Conservation (phyloP, 2,797 vertebrate genomes). For the Apodemus agrarius region DNA sequence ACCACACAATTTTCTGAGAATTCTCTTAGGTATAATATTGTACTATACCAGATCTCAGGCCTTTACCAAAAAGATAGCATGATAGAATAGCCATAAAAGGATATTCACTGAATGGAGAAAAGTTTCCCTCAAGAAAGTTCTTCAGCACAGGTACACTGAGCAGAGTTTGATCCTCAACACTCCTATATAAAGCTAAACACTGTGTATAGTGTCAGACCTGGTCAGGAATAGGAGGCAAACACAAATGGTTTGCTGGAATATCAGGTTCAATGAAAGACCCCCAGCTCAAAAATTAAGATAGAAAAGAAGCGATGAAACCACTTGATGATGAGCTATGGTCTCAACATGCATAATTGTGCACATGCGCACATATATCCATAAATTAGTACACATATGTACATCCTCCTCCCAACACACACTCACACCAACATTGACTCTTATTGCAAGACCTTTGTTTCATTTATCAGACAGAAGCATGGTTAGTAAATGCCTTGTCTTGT, state of each 20-base stretch:
- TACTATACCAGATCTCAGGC: not conserved
- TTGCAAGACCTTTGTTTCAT: not conserved
- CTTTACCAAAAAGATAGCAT: not conserved
- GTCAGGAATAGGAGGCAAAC: not conserved
- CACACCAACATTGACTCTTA: not conserved
- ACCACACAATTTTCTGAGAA: not conserved
- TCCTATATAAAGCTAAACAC: not conserved
- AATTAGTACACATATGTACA: not conserved
- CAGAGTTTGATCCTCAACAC: not conserved
- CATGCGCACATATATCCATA: not conserved
- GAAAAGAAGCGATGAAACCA: not conserved
- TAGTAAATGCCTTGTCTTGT: slow-evolving; percentile 8
- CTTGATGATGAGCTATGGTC: not conserved
- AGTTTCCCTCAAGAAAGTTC: not conserved
- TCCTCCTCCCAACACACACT: no score
- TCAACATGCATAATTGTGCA: not conserved
- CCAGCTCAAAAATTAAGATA: not conserved
- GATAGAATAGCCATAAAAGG: not conserved
- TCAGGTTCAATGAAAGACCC: not conserved
- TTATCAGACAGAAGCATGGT: not conserved
- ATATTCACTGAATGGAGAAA: not conserved
- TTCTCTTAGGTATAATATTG: not conserved
- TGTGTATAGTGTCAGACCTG: not conserved
- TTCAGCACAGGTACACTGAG: not conserved
- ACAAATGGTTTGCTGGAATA: not conserved